Evolutionary conservation across 2,797 vertebrate species (phyloP), one percentile per base, ranked within the genome.

Genomic region (Scolopax rusticola): DNA sequence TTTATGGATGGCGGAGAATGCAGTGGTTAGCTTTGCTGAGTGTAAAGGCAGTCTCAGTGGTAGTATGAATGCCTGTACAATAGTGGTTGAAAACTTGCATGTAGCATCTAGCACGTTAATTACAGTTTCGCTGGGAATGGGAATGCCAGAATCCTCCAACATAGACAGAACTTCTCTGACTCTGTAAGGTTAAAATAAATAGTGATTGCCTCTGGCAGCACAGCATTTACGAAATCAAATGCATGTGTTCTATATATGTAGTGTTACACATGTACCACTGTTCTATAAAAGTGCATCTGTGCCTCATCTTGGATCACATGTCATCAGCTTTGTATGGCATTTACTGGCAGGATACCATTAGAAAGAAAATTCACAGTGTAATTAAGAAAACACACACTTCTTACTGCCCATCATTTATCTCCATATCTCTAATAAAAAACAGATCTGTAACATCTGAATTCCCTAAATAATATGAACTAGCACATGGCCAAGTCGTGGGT

Each of bases 281-380:
- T 79, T 90, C 89, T 76, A 76, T 93, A 91, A 90, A 96, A 91
- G 41, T 47, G 43, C 83, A 89, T 94, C 94, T 93, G 94, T 86
- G 86, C 70, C 88, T 93, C 89, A 90, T 88, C 85, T 90, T 73
- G 83, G 43, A 93, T 95, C 87, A 19, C 79, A 80, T 95, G 83
- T 94, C 74, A 91, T 89, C 85, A 53, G 70, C 85, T 90, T 88
- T 84, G 59, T 30, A 76, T 86, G 91, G 87, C 63, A 84, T 95
- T 91, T 94, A 82, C 85, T 90, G 91, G 51, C 67, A 93, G 48
- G 33, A 84, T 88, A 88, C 28, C 77, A 68, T 77, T 82, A 91
- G 80, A 87, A 95, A 89, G 78, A 57, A 68, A 68, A 91, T 68
- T 87, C 69, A 84, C 50, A 45, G 48, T 47, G 28, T 53, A 93